Percentiles rank a stretch among this genome's conserved stretches.
These are phyloP conservation scores for Campylomormyrus numenius DNA, from an alignment of 2,113 vertebrate genomes.

Conservation along the genomic window DNA sequence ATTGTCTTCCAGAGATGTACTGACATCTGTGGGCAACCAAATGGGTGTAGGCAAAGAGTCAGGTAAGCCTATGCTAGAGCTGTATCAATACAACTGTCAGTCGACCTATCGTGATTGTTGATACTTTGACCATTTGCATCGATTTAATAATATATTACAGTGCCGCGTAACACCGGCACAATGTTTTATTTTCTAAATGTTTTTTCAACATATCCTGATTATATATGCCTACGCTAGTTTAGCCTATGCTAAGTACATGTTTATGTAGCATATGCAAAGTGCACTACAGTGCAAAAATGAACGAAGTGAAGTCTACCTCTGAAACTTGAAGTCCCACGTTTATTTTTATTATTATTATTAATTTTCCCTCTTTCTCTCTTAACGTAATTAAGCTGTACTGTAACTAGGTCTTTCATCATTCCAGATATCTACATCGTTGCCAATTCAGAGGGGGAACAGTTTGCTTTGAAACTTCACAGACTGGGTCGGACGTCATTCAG, in stretches of 20 bases:
- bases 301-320: background rate
- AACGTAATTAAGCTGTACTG: background rate
- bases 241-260: background rate
- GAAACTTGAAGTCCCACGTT: background rate
- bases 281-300: background rate
- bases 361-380: background rate
- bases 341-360: background rate
- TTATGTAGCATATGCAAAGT: background rate
- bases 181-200: background rate
- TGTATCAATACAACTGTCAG: background rate
- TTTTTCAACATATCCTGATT: background rate
- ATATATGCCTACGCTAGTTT: background rate
- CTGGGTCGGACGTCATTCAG: slow-evolving; percentile 91
- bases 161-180: background rate
- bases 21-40: slow-evolving; percentile 88
- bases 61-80: slow-evolving; percentile 52
- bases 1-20: slow-evolving; percentile 76
- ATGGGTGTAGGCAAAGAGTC: slow-evolving; percentile 98
- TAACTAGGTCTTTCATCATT: slow-evolving; percentile 13
- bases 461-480: slow-evolving; percentile 86
- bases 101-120: background rate
- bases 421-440: slow-evolving; percentile 95
- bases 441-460: slow-evolving; percentile 72
- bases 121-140: background rate
- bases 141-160: background rate